Conservation (phyloP, 2,113 vertebrate species). For the Passer domesticus region DNA sequence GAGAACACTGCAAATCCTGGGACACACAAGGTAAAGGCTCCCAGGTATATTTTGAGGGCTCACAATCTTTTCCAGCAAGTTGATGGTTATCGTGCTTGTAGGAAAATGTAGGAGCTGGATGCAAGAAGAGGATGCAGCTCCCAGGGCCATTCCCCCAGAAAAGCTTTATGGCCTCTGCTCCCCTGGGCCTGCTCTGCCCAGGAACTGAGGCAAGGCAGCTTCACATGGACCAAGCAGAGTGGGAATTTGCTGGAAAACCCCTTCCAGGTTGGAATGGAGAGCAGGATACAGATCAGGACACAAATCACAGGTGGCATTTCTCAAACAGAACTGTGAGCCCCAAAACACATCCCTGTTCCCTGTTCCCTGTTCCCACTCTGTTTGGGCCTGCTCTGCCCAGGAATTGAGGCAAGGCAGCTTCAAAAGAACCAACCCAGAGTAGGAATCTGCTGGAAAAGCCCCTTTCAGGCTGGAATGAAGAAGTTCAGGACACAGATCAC, state of each 20-base stretch:
- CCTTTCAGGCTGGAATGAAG: neutral
- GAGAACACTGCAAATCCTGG: neutral
- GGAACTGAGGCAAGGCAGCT: neutral
- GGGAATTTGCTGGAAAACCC: neutral
- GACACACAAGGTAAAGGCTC: neutral
- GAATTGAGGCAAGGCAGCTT: neutral
- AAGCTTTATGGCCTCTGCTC: neutral
- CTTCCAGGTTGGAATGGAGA: neutral
- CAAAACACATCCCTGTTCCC: neutral
- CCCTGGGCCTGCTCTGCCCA: neutral
- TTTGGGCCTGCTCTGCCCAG: neutral
- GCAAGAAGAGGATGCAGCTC: neutral
- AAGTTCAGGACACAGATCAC: neutral
- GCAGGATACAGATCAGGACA: neutral
- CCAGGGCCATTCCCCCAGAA: fast-evolving
- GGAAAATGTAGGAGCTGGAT: neutral
- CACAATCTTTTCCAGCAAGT: neutral
- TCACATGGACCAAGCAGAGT: fast-evolving
- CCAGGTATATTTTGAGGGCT: neutral
- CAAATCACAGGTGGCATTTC: neutral
- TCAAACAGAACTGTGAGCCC: neutral
- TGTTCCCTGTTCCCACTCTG: neutral
- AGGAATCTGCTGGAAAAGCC: neutral
- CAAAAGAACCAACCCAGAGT: fast-evolving
- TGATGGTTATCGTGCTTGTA: neutral